phyloP scores from a whole-genome alignment of 2,888 invertebrate genomes.

The Campoplex nolae region DNA sequence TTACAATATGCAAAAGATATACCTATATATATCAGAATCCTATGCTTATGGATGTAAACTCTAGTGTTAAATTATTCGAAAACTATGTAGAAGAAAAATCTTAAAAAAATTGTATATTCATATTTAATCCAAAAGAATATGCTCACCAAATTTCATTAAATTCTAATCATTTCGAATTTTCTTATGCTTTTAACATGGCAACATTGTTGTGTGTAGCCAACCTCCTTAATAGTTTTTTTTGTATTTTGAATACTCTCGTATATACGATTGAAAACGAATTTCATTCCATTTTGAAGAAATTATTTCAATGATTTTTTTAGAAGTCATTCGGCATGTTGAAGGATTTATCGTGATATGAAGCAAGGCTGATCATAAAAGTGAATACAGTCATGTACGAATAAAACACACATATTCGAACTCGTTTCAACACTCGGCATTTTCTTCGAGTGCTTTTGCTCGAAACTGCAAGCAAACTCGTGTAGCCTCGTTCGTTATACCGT shows the following conservation, averaged over 20 bases:
- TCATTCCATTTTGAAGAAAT: neutral
- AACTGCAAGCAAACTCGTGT: slow-evolving; percentile 23
- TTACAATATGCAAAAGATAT: no score
- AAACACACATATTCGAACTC: slow-evolving; percentile 42
- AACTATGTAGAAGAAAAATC: no score
- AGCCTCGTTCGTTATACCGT: slow-evolving; percentile 46
- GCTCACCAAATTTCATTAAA: no score
- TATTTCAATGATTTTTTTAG: neutral
- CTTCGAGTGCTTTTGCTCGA: neutral
- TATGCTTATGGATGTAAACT: no score
- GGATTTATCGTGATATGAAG: neutral
- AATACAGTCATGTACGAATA: neutral
- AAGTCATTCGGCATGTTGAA: neutral
- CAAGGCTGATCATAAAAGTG: slow-evolving; percentile 3
- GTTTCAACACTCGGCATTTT: slow-evolving; percentile 35
- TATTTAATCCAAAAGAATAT: no score
- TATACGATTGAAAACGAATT: neutral
- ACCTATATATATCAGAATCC: no score
- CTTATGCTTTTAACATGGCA: no score
- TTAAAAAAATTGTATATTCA: no score
- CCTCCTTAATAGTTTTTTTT: neutral
- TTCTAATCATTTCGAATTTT: no score
- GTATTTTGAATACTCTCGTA: neutral
- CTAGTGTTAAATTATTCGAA: no score
- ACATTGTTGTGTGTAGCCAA: no score